Evolutionary conservation across 35 echinoderm and acorn worm genomes (phyloP), one percentile per base, ranked within the genome.

Genomic region (Apostichopus californicus): DNA sequence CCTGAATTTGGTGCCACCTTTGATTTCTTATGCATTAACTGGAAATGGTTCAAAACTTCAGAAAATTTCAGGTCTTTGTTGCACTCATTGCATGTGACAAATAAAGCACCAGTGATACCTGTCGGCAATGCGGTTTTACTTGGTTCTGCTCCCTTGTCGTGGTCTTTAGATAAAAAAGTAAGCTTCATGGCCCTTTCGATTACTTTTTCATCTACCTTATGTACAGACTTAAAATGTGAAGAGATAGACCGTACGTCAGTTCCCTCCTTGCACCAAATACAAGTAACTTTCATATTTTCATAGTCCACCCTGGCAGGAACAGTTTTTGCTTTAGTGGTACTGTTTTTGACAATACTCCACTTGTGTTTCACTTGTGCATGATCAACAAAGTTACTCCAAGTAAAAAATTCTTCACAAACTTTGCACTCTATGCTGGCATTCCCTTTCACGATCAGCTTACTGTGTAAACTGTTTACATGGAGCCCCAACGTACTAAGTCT

Each of bases 341-440:
- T 79, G 73, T 91, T 91, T 60, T 91, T 91, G n/a, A 91, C 89
- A 58, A 91, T 91, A 54, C 89, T 91, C 89, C 89, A 91, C 26
- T 91, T 91, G 73, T 91, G 89, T 57, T 77, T 91, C 12, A 57
- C 15, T 21, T 91, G 89, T 54, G 89, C 89, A 61, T 91, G 89
- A 53, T 91, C 89, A 54, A 91, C 89, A 79, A 91, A 91, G 13
- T 91, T 73, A 91, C 61, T 91, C 89, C 89, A 91, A 56, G 28
- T 79, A 24, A 78, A 91, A 57, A 60, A 78, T 68, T 78, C 72
- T 9, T 60, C 53, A 79, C 89, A 91, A 17, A 79, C 89, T 91
- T 91, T 91, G 73, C 89, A 91, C 55, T 91, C 89, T 54, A 91
- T 91, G 52, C 61, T 79, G 18, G 89, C 54, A 59, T 91, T 79